phyloP scores from a whole-genome alignment of 2,797 vertebrate species.

The Falco novaeseelandiae region DNA sequence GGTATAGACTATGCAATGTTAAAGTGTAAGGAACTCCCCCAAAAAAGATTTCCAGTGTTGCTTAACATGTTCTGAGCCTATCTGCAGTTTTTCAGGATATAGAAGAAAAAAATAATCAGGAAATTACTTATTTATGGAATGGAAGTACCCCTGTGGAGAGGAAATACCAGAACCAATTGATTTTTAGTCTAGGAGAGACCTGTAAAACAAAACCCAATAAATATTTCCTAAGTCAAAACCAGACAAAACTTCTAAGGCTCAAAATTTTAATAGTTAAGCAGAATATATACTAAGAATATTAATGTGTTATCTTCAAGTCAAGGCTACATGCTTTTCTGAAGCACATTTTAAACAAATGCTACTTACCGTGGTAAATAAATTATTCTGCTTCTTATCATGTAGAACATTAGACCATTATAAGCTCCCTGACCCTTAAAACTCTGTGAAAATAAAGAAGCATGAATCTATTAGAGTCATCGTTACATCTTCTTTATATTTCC shows the following conservation, averaged over 20 bases:
- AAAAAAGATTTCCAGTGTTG: not conserved
- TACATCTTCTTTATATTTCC: not conserved
- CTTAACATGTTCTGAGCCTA: no score
- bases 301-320: not conserved
- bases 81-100: not conserved
- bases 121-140: not conserved
- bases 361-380: not conserved
- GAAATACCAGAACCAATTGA: not conserved
- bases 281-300: not conserved
- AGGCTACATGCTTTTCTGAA: not conserved
- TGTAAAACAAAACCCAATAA: not conserved
- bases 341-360: not conserved
- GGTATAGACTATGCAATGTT: not conserved
- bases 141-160: not conserved
- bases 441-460: not conserved
- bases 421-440: not conserved
- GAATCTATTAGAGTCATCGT: not conserved
- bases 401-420: not conserved
- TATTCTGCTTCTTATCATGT: not conserved
- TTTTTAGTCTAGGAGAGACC: not conserved
- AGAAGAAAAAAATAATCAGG: not conserved
- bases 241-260: not conserved
- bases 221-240: not conserved
- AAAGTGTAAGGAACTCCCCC: not conserved
- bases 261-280: not conserved